phyloP scores from a whole-genome alignment of 2,797 vertebrate species.

The Helarctos malayanus region DNA sequence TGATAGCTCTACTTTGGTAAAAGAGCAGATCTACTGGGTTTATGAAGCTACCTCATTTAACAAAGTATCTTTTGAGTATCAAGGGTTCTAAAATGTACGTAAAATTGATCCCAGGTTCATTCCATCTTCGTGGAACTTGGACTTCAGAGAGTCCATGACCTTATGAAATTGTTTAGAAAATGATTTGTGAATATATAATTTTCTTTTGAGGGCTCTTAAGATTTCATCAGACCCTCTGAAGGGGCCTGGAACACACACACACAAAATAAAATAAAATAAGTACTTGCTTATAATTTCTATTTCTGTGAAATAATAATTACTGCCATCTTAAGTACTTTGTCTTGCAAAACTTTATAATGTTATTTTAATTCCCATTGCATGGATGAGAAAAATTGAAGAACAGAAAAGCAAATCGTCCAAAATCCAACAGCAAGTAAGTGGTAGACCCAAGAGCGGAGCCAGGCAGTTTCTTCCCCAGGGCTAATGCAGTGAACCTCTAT shows the following conservation, averaged over 20 bases:
- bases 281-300: neutral
- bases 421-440: neutral
- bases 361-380: conserved; percentile 10
- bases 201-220: neutral
- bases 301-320: conserved; percentile 20
- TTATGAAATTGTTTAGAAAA: conserved; percentile 48
- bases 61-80: conserved; percentile 50
- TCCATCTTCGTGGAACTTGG: neutral
- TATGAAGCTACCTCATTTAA: conserved; percentile 35
- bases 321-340: neutral
- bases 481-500: neutral
- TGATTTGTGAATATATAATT: neutral
- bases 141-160: neutral
- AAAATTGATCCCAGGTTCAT: neutral
- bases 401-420: neutral
- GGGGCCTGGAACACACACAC: neutral
- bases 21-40: conserved; percentile 39
- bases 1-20: neutral
- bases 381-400: neutral
- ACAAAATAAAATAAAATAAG: neutral
- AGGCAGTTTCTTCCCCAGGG: neutral
- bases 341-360: neutral
- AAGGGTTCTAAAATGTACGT: conserved; percentile 9
- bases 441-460: neutral
- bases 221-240: neutral